A percentile compares a stretch with the other conserved stretches of the same genome.
Conservation (phyloP, 2,797 vertebrate species). For the Dipus sagitta region DNA sequence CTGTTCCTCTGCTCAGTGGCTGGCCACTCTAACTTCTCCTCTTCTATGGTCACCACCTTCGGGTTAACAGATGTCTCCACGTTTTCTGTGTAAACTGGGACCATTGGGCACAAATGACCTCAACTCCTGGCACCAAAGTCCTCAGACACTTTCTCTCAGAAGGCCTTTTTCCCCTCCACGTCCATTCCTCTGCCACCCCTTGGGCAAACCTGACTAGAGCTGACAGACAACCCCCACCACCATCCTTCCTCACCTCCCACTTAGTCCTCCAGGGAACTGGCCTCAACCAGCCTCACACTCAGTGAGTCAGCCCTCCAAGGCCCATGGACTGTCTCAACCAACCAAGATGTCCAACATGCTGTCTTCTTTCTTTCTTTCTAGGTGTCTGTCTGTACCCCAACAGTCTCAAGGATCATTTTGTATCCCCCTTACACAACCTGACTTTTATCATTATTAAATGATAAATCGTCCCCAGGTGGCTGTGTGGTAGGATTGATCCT, state of each 20-base stretch:
- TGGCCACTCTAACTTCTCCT: not conserved
- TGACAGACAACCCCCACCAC: rapidly evolving
- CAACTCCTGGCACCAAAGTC: not conserved
- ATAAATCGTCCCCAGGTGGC: not conserved
- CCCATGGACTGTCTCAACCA: not conserved
- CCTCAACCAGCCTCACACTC: not conserved
- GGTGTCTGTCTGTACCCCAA: not conserved
- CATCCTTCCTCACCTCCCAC: not conserved
- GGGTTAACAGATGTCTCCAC: not conserved
- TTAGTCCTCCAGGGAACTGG: not conserved
- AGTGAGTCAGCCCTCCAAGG: not conserved
- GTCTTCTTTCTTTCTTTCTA: not conserved
- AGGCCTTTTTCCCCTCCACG: not conserved
- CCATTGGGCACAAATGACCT: not conserved
- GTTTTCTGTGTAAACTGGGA: not conserved
- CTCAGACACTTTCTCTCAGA: not conserved
- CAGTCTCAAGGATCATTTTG: not conserved
- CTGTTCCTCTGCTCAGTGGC: too few species aligned
- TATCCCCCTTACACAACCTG: not conserved
- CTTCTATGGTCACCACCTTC: not conserved
- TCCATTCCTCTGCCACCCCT: not conserved
- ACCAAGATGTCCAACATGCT: not conserved
- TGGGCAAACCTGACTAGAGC: not conserved
- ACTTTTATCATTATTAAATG: not conserved
- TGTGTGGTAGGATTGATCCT: too few species aligned